Percentiles rank a stretch among this genome's conserved stretches.
Conservation (phyloP, 1,140 invertebrate genomes). For the Nebria ingens region DNA sequence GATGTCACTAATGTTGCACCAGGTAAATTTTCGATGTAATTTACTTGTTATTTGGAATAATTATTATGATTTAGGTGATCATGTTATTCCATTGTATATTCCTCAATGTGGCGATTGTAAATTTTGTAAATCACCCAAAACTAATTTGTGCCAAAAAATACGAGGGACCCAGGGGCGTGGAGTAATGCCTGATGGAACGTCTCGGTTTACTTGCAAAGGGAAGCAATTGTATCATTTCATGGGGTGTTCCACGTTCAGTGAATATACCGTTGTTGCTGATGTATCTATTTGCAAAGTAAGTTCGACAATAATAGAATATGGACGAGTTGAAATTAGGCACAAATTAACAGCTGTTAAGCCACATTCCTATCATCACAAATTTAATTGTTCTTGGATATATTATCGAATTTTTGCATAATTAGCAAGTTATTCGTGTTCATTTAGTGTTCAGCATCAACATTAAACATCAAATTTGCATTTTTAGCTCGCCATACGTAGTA, state of each 20-base stretch:
- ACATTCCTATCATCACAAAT: no score
- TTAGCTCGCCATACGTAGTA: no score
- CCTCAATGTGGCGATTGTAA: slow-evolving; percentile 96
- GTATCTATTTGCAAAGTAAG: slow-evolving; percentile 81
- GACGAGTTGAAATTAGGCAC: no score
- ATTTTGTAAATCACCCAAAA: slow-evolving; percentile 91
- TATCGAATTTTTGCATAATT: no score
- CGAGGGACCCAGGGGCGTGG: slow-evolving; percentile 77
- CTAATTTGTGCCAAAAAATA: slow-evolving; percentile 94
- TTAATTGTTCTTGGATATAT: no score
- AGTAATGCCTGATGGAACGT: slow-evolving; percentile 94
- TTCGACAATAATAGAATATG: no score
- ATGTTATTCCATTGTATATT: slow-evolving; percentile 92
- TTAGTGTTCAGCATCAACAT: no score
- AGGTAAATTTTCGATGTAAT: slow-evolving; percentile 42
- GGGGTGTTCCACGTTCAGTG: slow-evolving; percentile 95
- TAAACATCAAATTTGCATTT: no score
- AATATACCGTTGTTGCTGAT: slow-evolving; percentile 96
- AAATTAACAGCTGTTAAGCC: no score
- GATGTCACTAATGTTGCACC: slow-evolving; percentile 79
- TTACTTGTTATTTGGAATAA: slow-evolving; percentile 14
- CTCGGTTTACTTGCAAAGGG: slow-evolving; percentile 85
- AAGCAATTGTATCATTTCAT: slow-evolving; percentile 90
- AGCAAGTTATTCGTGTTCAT: no score
- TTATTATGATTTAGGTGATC: slow-evolving; percentile 75